These are phyloP conservation scores for Halocynthia roretzi DNA, from an alignment of 23 tunicate species.

Conservation along the genomic window DNA sequence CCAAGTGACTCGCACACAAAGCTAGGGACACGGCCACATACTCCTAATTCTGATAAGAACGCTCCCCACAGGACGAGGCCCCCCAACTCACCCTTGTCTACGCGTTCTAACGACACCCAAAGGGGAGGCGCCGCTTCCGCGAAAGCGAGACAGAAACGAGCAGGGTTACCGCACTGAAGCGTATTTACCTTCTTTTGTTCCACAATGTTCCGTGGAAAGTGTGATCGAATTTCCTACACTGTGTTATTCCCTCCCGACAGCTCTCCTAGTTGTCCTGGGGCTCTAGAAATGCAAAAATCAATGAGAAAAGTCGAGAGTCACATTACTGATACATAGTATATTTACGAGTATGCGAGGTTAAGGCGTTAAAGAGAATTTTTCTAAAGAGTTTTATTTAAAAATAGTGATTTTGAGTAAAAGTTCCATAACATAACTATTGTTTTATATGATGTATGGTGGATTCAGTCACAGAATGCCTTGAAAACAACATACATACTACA, in stretches of 20 bases:
- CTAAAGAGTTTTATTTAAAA: no score
- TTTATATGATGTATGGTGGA: no score
- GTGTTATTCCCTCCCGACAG: no score
- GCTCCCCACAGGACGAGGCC: slow-evolving; percentile 5
- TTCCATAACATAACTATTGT: no score
- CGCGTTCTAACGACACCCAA: slow-evolving; percentile 11
- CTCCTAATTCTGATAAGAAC: slow-evolving; percentile 11
- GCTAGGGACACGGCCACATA: slow-evolving; percentile 6
- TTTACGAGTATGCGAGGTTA: no score
- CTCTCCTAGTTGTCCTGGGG: no score
- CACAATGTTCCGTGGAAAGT: no score
- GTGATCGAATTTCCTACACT: no score
- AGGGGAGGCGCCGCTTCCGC: slow-evolving; percentile 8
- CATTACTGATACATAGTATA: not conserved
- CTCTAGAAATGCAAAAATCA: not conserved
- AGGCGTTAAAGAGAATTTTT: no score
- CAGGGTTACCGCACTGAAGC: not conserved
- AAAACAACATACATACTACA: no score
- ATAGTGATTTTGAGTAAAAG: no score
- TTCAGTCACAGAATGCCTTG: no score
- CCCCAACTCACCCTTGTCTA: slow-evolving; percentile 2
- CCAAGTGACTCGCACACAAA: not conserved
- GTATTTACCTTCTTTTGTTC: not conserved
- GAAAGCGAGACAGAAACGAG: slow-evolving; percentile 1
- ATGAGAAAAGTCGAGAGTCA: not conserved